Base-by-base conservation (phyloP, 2,888 invertebrate genomes). In the Mythimna albipuncta region DNA sequence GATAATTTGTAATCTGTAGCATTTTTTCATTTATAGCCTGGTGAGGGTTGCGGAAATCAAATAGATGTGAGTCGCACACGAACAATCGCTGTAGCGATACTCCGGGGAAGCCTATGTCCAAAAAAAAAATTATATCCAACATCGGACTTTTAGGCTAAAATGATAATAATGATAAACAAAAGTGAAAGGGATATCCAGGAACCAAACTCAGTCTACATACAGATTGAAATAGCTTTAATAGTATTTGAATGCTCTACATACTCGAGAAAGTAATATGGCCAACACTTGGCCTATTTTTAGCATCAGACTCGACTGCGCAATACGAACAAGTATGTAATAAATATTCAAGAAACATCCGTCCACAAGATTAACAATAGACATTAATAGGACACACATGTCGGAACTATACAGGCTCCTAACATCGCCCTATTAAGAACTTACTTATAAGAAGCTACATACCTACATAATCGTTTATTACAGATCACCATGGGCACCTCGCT, bases 211-310 rank as follows among this genome's bases (percentile, higher is more conserved):
- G 10, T 35, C 35, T 1, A 9, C 32, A 32, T 57, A 19, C 32
- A 32, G 32, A 35, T 57, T 58, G 57, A 58, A 59, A n/a, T 35
- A 38, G 6, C 38, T 38, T 13, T 6, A 38, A n/a, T 59, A 38
- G 10, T 26, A 35, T 13, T 55, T 38, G 7, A n/a, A n/a, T 50
- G 13, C 7, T 26, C 44, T 26, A 73, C 4, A 52, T 54, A 26
- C 64, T 11, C 4, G 9, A 44, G 16, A 32, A 3, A 16, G 9
- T 11, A 35, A n/a, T 10, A 44, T 26, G 13, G 19, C 16, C n/a
- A 41, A n/a, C 47, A 50, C 13, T 72, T 55, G 7, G 3, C 13
- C 13, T 66, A 75, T 75, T 58, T 57, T 32, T 26, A 16, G 38
- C 57, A 2, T 7, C 6, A 21, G 6, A 41, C 38, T 32, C 38